A percentile compares a stretch with the other conserved stretches of the same genome.
Conservation (phyloP, 1,140 invertebrate species). For the Magallana angulata region DNA sequence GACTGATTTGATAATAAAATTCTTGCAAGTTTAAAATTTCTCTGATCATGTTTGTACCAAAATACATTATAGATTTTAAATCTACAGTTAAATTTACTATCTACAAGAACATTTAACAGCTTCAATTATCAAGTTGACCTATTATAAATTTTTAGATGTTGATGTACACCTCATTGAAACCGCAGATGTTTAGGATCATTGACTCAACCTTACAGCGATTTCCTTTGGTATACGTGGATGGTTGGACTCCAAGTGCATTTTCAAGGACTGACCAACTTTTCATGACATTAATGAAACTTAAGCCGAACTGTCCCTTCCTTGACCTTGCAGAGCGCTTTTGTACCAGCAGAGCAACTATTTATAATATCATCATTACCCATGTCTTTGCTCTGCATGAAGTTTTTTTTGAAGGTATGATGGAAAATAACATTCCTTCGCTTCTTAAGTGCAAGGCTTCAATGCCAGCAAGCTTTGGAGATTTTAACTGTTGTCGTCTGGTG, state of each 20-base stretch:
- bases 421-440: slow-evolving; percentile 29
- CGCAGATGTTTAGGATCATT: slow-evolving; percentile 23
- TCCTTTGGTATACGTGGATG: slow-evolving; percentile 23
- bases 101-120: neutral
- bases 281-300: slow-evolving; percentile 28
- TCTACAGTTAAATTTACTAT: neutral
- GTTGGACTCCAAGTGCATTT: slow-evolving; percentile 24
- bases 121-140: neutral
- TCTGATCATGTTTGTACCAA: too few relatives aligned
- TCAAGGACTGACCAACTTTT: slow-evolving; percentile 38
- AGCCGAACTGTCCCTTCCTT: neutral
- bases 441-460: slow-evolving; percentile 41
- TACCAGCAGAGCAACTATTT: slow-evolving; percentile 39
- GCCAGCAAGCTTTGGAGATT: slow-evolving; percentile 28
- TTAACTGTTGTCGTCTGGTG: slow-evolving; percentile 10
- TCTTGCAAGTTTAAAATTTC: too few relatives aligned
- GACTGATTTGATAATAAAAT: too few relatives aligned
- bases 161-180: slow-evolving; percentile 25
- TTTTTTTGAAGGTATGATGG: slow-evolving; percentile 27
- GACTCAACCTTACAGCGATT: slow-evolving; percentile 23
- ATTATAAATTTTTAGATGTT: slow-evolving; percentile 9
- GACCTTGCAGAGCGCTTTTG: slow-evolving; percentile 28
- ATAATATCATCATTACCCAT: slow-evolving; percentile 25
- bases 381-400: slow-evolving; percentile 8
- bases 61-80: neutral